Conservation (phyloP, 2,888 invertebrate genomes). For the Micoletzkya japonica region DNA sequence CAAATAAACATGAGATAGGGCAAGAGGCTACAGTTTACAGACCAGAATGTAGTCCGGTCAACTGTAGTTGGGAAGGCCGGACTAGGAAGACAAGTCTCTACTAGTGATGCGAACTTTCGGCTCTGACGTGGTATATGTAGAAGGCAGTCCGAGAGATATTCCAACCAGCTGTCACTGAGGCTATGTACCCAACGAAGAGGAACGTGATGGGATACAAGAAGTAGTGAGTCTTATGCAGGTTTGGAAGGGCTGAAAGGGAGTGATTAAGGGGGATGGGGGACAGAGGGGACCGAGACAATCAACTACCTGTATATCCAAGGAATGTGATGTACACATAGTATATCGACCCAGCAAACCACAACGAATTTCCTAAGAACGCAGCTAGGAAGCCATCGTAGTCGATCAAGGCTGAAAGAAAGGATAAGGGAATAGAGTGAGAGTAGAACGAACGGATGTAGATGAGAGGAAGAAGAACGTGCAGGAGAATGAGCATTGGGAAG, state of each 20-base stretch:
- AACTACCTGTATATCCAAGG: conserved; percentile 85
- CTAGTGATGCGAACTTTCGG: conserved; percentile 6
- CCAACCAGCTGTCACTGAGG: conserved; percentile 78
- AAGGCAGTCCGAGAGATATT: conserved; percentile 71
- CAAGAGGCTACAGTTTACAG: background rate
- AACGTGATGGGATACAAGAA: conserved; percentile 83
- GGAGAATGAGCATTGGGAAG: conserved; percentile 89
- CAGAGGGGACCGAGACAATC: background rate
- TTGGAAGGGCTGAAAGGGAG: conserved; percentile 77
- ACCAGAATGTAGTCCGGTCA: background rate
- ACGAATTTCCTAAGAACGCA: conserved; percentile 82
- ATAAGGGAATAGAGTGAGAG: background rate
- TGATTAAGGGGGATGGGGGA: background rate
- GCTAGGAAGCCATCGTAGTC: conserved; percentile 79
- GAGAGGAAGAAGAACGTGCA: conserved; percentile 88
- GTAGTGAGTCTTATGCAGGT: conserved; percentile 81
- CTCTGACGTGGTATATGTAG: conserved; percentile 24
- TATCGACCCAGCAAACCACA: conserved; percentile 85
- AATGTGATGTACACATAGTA: conserved; percentile 97
- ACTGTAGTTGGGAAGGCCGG: background rate
- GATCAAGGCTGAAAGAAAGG: conserved; percentile 73
- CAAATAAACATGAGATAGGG: conserved; percentile 4
- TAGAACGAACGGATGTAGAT: conserved; percentile 74
- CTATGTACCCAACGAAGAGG: conserved; percentile 77
- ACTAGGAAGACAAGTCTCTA: background rate